Base-by-base conservation (phyloP, 2,888 invertebrate species). In the Apoda limacodes region DNA sequence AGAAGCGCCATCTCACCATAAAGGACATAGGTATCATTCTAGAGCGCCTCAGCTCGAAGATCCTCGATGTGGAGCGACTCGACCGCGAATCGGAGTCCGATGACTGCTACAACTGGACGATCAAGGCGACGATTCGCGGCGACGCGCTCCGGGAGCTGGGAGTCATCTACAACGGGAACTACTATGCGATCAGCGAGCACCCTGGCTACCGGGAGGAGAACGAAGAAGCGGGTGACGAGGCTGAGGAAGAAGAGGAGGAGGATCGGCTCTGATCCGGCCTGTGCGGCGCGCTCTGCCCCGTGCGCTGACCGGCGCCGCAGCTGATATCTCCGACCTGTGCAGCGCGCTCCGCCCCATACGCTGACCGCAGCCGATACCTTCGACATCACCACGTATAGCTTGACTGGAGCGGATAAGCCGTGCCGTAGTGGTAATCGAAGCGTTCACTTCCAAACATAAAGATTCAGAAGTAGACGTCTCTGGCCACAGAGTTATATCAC, bases 51-150 rank as follows among this genome's bases (percentile, higher is more conserved):
- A 93, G 89, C 71, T 93, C 94, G 39, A 95, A 95, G 80, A 95
- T 95, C 52, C 84, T 95, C 44, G 95, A 95, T 80, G 95, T 95
- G 49, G 95, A 95, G 80, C 86, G 93, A 47, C 82, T 95, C 49
- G 94, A 95, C 69, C 86, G 95, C 36, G 95, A 95, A 69, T 91
- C 90, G 50, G 95, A 95, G 70, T 92, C 92, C 67, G 93, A 93
- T 71, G 94, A 95, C 72, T 93, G 93, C 66, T 93, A 93, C 84
- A 94, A 95, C 76, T 95, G 95, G 95, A 95, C 95, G 71, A 95
- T 95, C 82, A 95, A 94, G 76, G 95, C 95, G 54, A 92, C 94
- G 52, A 95, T 95, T 62, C 85, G 93, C 40, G 95, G 95, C 30
- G 94, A 95, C 72, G 92, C 93, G 52, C 80, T 95, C 55, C 85